Percentiles rank a stretch among this genome's conserved stretches.
Evolutionary conservation across 2,888 invertebrate genomes (phyloP).

Genomic region (Conistra vaccinii): DNA sequence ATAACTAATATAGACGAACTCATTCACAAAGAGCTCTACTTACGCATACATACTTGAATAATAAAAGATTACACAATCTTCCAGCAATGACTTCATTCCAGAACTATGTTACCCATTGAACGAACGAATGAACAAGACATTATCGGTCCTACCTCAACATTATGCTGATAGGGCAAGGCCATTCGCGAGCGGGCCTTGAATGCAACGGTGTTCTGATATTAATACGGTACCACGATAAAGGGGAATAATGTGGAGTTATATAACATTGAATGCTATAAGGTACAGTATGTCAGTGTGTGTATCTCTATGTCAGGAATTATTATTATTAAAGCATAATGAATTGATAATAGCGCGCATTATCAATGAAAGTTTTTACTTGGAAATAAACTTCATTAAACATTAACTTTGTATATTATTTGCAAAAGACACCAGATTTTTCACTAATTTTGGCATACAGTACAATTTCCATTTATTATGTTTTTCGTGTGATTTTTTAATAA

Average conservation of each 20-base stretch:
- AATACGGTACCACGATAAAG: conserved; percentile 18
- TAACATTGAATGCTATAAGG: background rate
- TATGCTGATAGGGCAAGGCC: conserved; percentile 40
- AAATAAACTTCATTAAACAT: background rate
- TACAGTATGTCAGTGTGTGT: background rate
- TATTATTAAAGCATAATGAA: background rate
- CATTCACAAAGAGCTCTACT: background rate
- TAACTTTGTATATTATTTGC: background rate
- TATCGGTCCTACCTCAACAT: conserved; percentile 47
- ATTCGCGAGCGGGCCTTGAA: conserved; percentile 22
- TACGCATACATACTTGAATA: background rate
- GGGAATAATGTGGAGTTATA: conserved; percentile 6
- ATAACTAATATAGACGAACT: background rate
- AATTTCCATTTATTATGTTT: background rate
- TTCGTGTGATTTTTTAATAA: background rate
- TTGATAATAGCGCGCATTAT: background rate
- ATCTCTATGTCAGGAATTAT: conserved; percentile 1
- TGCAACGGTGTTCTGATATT: conserved; percentile 29
- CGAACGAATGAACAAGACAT: conserved; percentile 20
- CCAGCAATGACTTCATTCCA: conserved; percentile 30
- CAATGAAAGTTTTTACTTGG: background rate
- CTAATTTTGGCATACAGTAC: background rate
- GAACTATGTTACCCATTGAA: conserved; percentile 33
- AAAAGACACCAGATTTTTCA: background rate
- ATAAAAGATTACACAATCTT: conserved; percentile 34